phyloP scores from a whole-genome alignment of 2,113 vertebrate species.

The Cinclus mexicanus region DNA sequence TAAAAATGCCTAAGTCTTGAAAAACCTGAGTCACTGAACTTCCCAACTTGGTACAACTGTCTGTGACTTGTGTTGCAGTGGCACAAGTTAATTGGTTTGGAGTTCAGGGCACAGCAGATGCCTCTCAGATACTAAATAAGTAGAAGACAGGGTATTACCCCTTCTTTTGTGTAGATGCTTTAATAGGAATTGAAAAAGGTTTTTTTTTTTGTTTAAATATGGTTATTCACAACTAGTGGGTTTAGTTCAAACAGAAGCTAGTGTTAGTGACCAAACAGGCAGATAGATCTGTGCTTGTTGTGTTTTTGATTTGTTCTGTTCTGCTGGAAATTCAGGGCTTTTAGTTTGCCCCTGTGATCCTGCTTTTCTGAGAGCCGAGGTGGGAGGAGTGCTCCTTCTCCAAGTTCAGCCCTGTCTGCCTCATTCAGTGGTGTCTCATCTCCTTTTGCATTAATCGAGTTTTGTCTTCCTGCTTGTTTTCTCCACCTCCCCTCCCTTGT shows the following conservation, averaged over 20 bases:
- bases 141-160: background rate
- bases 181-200: background rate
- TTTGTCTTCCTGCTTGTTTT: conserved; percentile 8
- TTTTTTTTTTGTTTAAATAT: background rate
- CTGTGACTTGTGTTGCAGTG: background rate
- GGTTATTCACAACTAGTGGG: background rate
- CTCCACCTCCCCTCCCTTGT: background rate
- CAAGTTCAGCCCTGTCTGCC: background rate
- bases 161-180: conserved; percentile 8
- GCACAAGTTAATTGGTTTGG: background rate
- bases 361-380: background rate
- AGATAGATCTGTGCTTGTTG: background rate
- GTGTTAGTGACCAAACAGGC: background rate
- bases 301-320: background rate
- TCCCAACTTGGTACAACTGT: background rate
- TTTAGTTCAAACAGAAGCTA: background rate
- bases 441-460: background rate
- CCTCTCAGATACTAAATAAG: background rate
- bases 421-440: background rate
- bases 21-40: conserved; percentile 51
- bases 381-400: background rate
- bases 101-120: background rate
- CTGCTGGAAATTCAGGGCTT: background rate
- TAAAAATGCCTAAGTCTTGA: conserved; percentile 31
- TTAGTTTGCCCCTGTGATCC: background rate